phyloP scores from a whole-genome alignment of 2,888 invertebrate species.

The Drosophila paranaensis region DNA sequence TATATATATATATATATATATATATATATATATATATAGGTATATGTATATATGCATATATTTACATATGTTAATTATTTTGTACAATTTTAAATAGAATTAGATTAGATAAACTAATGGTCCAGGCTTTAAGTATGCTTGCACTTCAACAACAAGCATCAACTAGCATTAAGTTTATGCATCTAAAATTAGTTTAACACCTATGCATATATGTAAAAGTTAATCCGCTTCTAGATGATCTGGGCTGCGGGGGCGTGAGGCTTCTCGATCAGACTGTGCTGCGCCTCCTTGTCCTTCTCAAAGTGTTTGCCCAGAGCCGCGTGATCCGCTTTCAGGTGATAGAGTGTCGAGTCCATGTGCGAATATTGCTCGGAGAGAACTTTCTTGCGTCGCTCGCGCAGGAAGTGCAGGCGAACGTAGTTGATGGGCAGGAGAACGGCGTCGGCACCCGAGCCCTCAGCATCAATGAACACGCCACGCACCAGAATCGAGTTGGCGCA shows the following conservation, averaged over 20 bases:
- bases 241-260: conserved; percentile 53
- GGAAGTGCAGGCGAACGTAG: conserved; percentile 91
- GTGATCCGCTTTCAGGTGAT: conserved; percentile 65
- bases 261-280: conserved; percentile 78
- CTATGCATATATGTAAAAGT: conserved; percentile 39
- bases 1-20: conserved; percentile 4
- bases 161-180: conserved; percentile 58
- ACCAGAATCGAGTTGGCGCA: conserved; percentile 95
- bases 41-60: conserved; percentile 7
- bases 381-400: conserved; percentile 88
- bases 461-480: conserved; percentile 94
- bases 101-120: conserved; percentile 2
- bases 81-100: conserved; percentile 40
- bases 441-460: conserved; percentile 92
- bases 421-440: conserved; percentile 94
- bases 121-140: conserved; percentile 53
- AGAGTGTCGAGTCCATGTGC: conserved; percentile 52
- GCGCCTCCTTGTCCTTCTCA: conserved; percentile 75
- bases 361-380: conserved; percentile 24
- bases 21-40: background rate
- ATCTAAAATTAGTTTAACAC: conserved; percentile 64
- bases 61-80: conserved; percentile 34
- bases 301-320: conserved; percentile 41
- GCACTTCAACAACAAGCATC: conserved; percentile 28
- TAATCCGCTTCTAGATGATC: conserved; percentile 59